Conservation (phyloP, 2,797 vertebrate species). For the Botia almorhae region DNA sequence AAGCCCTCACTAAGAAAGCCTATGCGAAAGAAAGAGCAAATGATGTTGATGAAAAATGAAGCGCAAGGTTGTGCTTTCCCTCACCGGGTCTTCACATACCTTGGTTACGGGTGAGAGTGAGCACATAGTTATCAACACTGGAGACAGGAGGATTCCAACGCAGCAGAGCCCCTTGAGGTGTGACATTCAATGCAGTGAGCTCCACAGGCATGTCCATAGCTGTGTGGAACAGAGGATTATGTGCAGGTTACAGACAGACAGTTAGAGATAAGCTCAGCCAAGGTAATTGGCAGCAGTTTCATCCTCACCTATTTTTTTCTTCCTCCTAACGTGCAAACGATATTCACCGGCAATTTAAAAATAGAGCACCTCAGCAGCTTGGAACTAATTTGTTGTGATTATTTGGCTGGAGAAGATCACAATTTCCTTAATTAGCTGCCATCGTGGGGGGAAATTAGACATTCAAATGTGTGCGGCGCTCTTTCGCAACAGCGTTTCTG, state of each 20-base stretch:
- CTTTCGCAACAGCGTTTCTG: conserved; percentile 35
- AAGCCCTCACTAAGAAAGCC: neutral
- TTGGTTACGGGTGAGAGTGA: conserved; percentile 84
- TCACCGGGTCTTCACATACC: conserved; percentile 70
- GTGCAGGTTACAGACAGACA: conserved; percentile 37
- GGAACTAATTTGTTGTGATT: conserved; percentile 61
- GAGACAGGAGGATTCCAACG: conserved; percentile 87
- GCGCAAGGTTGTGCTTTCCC: neutral
- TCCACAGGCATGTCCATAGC: conserved; percentile 92
- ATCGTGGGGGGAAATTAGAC: conserved; percentile 61
- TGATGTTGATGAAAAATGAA: neutral
- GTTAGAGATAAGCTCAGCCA: conserved; percentile 22
- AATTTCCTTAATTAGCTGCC: conserved; percentile 58
- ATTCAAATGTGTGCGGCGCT: conserved; percentile 60
- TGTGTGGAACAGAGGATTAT: conserved; percentile 63
- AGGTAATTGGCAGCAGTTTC: conserved; percentile 12
- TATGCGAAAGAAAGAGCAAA: neutral
- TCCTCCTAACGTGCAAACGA: neutral
- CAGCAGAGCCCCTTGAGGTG: conserved; percentile 88
- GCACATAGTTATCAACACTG: conserved; percentile 89
- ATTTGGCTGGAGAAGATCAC: conserved; percentile 60
- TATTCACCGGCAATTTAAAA: conserved; percentile 41
- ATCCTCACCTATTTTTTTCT: conserved; percentile 17
- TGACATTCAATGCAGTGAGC: conserved; percentile 88
- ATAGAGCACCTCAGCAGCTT: conserved; percentile 48